Conservation (phyloP, 2,888 invertebrate genomes). For the Caenorhabditis auriculariae region DNA sequence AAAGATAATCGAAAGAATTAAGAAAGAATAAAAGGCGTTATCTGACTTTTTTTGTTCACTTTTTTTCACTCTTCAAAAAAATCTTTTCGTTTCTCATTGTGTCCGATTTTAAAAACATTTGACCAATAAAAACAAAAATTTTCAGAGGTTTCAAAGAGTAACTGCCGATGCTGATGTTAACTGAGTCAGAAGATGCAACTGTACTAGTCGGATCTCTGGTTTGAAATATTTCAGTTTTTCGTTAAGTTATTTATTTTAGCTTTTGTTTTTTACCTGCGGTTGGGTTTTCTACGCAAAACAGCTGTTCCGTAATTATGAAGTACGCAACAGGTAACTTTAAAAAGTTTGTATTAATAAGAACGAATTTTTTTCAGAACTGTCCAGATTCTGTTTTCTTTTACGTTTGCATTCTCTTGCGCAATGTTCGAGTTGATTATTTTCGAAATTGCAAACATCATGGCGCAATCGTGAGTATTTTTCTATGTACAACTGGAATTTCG, state of each 20-base stretch:
- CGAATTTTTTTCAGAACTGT: conserved; percentile 72
- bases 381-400: conserved; percentile 90
- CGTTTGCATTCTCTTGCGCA: conserved; percentile 92
- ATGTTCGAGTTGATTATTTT: conserved; percentile 99
- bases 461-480: conserved; percentile 74
- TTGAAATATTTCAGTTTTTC: conserved; percentile 11
- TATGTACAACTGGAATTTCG: not conserved
- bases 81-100: not conserved
- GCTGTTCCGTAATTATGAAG: conserved; percentile 52
- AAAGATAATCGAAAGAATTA: not conserved
- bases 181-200: conserved; percentile 7
- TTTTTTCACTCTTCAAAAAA: no score
- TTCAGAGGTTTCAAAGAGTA: no score
- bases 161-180: no score
- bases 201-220: not conserved
- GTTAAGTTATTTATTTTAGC: no score
- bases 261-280: conserved; percentile 93
- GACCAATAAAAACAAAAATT: no score
- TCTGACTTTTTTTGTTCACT: not conserved
- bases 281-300: conserved; percentile 98
- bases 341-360: not conserved
- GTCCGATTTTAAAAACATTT: not conserved
- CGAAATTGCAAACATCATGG: conserved; percentile 90
- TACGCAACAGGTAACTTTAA: conserved; percentile 29
- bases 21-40: not conserved